Percentiles rank a stretch among this genome's conserved stretches.
Evolutionary conservation across 2,113 vertebrate species (phyloP).

Genomic region (Scophthalmus maximus): DNA sequence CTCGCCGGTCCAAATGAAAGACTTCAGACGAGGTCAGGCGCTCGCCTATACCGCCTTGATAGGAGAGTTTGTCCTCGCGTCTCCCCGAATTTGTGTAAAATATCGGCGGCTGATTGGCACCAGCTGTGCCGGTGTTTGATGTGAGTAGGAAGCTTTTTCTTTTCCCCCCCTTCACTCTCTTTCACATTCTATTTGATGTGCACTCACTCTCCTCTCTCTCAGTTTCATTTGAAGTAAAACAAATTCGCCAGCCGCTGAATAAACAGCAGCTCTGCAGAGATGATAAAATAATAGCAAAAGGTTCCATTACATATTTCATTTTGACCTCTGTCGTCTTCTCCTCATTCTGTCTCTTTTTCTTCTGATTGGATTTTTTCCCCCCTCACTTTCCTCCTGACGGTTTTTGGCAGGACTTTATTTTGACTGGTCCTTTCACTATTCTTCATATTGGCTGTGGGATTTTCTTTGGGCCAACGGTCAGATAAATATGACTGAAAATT

Average conservation of each 20-base stretch:
- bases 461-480: not conserved
- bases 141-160: slow-evolving; percentile 21
- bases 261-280: slow-evolving; percentile 42
- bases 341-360: not conserved
- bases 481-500: not conserved
- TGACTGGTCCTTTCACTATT: slow-evolving; percentile 1
- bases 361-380: slow-evolving; percentile 14
- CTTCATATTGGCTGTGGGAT: not conserved
- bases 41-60: not conserved
- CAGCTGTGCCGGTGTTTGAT: slow-evolving; percentile 50
- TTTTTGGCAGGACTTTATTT: not conserved
- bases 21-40: slow-evolving; percentile 4
- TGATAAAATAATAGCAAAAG: slow-evolving; percentile 20
- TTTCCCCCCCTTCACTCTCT: not conserved
- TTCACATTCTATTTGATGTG: slow-evolving; percentile 53
- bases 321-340: slow-evolving; percentile 7
- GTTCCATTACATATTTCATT: slow-evolving; percentile 7
- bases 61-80: not conserved
- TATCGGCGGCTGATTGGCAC: slow-evolving; percentile 54
- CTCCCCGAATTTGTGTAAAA: slow-evolving; percentile 32
- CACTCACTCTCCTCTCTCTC: not conserved
- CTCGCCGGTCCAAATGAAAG: not conserved
- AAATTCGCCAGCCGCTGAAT: slow-evolving; percentile 48
- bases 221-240: slow-evolving; percentile 47
- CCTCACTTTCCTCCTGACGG: not conserved